Conservation (phyloP, 2,113 vertebrate species). For the Lagopus muta region DNA sequence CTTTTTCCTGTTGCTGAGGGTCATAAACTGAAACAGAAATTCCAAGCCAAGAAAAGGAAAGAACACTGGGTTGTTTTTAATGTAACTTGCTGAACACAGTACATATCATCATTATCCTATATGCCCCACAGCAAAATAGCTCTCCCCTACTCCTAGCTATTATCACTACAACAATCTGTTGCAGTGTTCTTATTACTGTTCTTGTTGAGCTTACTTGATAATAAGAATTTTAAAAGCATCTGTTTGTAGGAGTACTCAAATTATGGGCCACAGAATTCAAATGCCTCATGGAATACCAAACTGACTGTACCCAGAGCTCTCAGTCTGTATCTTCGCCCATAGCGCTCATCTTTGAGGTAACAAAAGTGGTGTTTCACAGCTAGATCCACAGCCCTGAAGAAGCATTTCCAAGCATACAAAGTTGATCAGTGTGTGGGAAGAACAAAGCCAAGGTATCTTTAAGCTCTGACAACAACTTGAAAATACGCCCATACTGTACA, state of each 20-base stretch:
- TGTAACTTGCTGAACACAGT: background rate
- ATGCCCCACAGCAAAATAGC: background rate
- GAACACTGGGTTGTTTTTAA: background rate
- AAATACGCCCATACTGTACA: background rate
- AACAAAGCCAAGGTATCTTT: background rate
- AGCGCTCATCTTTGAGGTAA: background rate
- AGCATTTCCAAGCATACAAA: background rate
- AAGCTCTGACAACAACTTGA: background rate
- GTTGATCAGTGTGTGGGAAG: background rate
- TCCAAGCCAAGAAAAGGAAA: background rate
- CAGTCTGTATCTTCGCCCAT: background rate
- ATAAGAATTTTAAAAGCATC: background rate
- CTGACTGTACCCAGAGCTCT: background rate
- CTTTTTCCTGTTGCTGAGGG: background rate
- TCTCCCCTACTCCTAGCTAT: background rate
- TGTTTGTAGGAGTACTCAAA: background rate
- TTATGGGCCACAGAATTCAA: background rate
- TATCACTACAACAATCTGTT: background rate
- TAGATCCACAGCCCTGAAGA: background rate
- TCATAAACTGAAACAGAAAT: background rate
- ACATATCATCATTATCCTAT: background rate
- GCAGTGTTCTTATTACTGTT: background rate
- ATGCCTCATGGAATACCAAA: background rate
- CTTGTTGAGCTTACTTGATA: background rate
- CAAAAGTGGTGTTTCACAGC: background rate